Evolutionary conservation across 2,888 invertebrate genomes (phyloP), one percentile per base, ranked within the genome.

Genomic region (Campopleginae sp.): DNA sequence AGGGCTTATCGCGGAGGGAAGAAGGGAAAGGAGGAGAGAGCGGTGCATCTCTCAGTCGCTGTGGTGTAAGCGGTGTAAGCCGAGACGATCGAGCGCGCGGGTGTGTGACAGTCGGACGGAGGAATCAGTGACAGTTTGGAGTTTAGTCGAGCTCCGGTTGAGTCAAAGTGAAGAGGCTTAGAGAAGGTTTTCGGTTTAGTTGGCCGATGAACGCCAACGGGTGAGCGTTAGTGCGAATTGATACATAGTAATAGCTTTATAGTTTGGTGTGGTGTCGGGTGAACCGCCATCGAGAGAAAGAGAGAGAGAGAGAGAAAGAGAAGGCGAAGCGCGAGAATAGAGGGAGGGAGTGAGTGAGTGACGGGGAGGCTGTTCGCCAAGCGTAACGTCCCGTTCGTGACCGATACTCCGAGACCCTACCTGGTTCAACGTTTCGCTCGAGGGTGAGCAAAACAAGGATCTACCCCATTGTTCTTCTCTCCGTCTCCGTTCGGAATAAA

Each of bases 301-400:
- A 4, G 38, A 71, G 33, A 33, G 71, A 51, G 27, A 33, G 66
- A 76, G 51, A 46, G 46, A 44, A 8, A 68, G 6, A 54, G 58
- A 61, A 61, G 72, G 72, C 48, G 31, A 27, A 14, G 14, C 14
- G 5, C 12, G 6, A 14, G 71, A 65, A 48, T 66, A 33, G 46
- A 46, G 77, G 78, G 74, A 68, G 81, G 58, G 77, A 78, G 27
- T 63, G 74, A 54, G 68, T 46, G 17, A 65, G 80, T 65, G 80
- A 51, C 78, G 89, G 92, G 92, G 92, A 92, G 90, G 90, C 89
- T 89, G 91, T 91, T 87, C 91, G 91, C 90, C 90, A 89, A 91
- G 90, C 90, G 90, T 90, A 91, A 89, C 88, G 87, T 89, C 91
- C 88, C 88, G 89, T 87, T 87, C 89, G 87, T 87, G 75, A 77